A percentile compares a stretch with the other conserved stretches of the same genome.
phyloP scores from a whole-genome alignment of 2,797 vertebrate genomes.

The Sebastes trivittatus region DNA sequence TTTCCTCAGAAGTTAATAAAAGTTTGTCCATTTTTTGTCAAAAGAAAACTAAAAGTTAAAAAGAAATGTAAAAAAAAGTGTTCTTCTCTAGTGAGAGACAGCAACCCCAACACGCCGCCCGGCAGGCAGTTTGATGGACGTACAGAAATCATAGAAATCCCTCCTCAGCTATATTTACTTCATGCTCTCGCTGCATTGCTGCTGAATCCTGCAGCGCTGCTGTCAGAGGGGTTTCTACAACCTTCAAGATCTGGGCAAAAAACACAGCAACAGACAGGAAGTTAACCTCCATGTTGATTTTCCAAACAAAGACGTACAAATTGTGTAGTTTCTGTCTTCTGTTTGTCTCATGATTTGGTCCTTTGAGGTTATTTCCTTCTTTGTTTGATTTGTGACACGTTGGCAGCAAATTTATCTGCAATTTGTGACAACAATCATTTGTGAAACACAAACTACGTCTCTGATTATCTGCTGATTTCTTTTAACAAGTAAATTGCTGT shows the following conservation, averaged over 20 bases:
- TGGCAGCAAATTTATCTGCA: not conserved
- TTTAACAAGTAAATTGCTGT: too few relatives aligned
- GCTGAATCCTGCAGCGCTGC: not conserved
- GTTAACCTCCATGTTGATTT: not conserved
- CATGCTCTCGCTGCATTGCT: slow-evolving; percentile 12
- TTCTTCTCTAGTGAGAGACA: slow-evolving; percentile 55
- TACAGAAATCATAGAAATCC: not conserved
- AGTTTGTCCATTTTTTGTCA: not conserved
- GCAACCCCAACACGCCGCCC: slow-evolving; percentile 39
- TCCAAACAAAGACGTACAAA: not conserved
- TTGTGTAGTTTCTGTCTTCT: not conserved
- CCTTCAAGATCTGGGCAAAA: slow-evolving; percentile 26
- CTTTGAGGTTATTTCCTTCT: too few relatives aligned
- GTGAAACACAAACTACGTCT: not conserved
- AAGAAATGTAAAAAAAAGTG: not conserved
- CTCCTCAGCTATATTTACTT: not conserved
- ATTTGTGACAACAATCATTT: not conserved
- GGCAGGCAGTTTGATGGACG: slow-evolving; percentile 14
- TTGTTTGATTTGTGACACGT: not conserved
- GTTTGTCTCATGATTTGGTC: not conserved
- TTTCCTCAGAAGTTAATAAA: not conserved
- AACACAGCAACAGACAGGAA: not conserved
- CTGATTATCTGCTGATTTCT: not conserved
- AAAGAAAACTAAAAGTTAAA: slow-evolving; percentile 12
- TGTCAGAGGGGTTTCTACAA: slow-evolving; percentile 10